phyloP scores from a whole-genome alignment of 1,140 invertebrate species.

The Laupala kohalensis region DNA sequence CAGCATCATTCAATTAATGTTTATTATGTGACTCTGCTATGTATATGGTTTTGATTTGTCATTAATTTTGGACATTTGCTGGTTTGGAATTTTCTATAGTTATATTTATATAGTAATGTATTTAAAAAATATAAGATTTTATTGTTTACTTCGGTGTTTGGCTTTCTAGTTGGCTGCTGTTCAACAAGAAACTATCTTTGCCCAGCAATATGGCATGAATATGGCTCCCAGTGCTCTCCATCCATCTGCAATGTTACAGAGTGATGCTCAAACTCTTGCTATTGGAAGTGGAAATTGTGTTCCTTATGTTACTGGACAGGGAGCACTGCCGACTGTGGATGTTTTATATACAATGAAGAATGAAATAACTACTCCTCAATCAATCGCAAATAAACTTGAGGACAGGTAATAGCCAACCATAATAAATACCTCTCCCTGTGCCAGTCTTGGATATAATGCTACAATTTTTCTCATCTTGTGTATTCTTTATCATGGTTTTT shows the following conservation, averaged over 20 bases:
- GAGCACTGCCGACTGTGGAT: background rate
- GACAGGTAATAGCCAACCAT: conserved; percentile 31
- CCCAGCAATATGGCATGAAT: conserved; percentile 26
- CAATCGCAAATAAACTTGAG: conserved; percentile 41
- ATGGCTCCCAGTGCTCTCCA: background rate
- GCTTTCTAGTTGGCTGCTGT: conserved; percentile 31
- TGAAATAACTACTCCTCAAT: conserved; percentile 39
- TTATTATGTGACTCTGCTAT: no score
- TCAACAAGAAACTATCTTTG: conserved; percentile 35
- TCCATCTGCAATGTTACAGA: background rate
- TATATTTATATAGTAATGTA: no score
- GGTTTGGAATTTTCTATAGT: no score
- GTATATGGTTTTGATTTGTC: no score
- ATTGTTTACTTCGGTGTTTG: no score
- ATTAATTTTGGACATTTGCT: no score
- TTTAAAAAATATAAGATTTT: no score
- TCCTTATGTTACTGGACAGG: background rate
- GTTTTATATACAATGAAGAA: conserved; percentile 23
- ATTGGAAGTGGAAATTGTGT: background rate
- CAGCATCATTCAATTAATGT: no score
- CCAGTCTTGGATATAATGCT: no score
- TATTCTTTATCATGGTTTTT: no score
- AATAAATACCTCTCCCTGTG: background rate
- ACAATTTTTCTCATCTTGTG: no score
- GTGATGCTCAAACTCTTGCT: conserved; percentile 24